Conservation (phyloP, 2,113 vertebrate genomes). For the Tautogolabrus adspersus region DNA sequence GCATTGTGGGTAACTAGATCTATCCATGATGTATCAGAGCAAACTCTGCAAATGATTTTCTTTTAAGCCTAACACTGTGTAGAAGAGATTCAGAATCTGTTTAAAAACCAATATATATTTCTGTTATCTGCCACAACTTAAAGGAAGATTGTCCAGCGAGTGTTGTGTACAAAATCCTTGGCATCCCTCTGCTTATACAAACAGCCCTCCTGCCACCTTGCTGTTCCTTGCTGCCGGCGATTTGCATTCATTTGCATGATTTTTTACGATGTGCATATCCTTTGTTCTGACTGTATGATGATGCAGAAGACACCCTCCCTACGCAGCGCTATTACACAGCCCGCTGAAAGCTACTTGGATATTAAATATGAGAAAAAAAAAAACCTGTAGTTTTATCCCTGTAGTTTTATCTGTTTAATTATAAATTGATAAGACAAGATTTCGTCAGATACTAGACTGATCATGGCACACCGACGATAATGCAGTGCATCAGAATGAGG, state of each 20-base stretch:
- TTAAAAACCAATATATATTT: conserved; percentile 50
- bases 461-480: conserved; percentile 4
- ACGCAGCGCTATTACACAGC: conserved; percentile 46
- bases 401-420: conserved; percentile 67
- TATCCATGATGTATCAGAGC: conserved; percentile 20
- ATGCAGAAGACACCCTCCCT: conserved; percentile 71
- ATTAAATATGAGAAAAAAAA: conserved; percentile 58
- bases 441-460: conserved; percentile 30
- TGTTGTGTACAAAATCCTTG: conserved; percentile 66
- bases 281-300: conserved; percentile 90
- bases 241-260: conserved; percentile 91
- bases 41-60: not conserved
- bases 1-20: conserved; percentile 19
- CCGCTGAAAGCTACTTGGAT: conserved; percentile 61
- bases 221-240: conserved; percentile 85
- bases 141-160: conserved; percentile 56
- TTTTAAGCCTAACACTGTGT: conserved; percentile 1
- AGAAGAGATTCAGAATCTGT: conserved; percentile 46
- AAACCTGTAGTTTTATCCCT: conserved; percentile 30
- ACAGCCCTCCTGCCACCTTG: conserved; percentile 64
- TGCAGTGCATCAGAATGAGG: conserved; percentile 39
- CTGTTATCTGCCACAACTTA: conserved; percentile 57
- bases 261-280: conserved; percentile 85
- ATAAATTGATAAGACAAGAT: conserved; percentile 42
- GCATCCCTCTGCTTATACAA: conserved; percentile 66